Conservation (phyloP, 2,888 invertebrate genomes). For the Tupiocoris notatus region DNA sequence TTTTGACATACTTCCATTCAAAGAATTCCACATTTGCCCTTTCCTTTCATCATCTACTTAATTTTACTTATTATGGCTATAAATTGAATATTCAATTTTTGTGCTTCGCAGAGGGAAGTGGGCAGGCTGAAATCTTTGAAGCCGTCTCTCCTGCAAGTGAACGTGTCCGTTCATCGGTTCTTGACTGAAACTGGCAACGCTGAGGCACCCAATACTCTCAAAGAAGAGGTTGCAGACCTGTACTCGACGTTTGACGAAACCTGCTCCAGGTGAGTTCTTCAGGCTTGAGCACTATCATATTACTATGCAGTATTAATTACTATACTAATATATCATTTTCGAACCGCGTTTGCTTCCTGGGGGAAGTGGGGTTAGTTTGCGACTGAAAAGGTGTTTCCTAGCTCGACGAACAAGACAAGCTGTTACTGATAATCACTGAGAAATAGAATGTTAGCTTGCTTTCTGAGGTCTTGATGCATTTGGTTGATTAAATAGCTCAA, state of each 20-base stretch:
- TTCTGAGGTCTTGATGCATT: too few species aligned
- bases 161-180: conserved; percentile 61
- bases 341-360: too few species aligned
- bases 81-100: not conserved
- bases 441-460: too few species aligned
- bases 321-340: too few species aligned
- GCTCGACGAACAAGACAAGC: too few species aligned
- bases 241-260: conserved; percentile 70
- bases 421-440: too few species aligned
- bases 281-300: too few species aligned
- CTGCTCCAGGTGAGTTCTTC: conserved; percentile 67
- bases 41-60: not conserved
- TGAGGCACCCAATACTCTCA: conserved; percentile 55
- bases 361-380: too few species aligned
- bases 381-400: too few species aligned
- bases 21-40: too few species aligned
- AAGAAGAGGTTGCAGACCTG: conserved; percentile 65
- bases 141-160: conserved; percentile 59
- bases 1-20: not conserved
- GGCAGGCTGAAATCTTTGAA: conserved; percentile 60
- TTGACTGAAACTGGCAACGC: conserved; percentile 59
- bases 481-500: too few species aligned
- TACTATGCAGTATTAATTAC: too few species aligned
- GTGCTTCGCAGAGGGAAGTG: conserved; percentile 61
- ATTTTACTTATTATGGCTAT: not conserved